Percentiles rank a stretch among this genome's conserved stretches.
Conservation (phyloP, 2,113 vertebrate species). For the Cnemophilus loriae region DNA sequence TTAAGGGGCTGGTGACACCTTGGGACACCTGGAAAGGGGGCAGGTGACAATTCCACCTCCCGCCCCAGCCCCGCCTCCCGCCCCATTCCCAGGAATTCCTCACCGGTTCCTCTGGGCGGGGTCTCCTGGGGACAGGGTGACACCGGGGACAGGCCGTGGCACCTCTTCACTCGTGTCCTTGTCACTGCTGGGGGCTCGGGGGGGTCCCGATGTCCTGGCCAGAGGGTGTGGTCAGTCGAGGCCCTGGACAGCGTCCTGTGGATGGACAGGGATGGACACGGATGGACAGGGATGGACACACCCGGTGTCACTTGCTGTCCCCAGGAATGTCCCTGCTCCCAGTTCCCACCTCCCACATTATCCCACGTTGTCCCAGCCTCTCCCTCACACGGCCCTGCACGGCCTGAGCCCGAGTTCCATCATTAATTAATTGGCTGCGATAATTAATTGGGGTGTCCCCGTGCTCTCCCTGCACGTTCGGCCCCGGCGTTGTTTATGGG, state of each 20-base stretch:
- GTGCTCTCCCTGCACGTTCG: neutral
- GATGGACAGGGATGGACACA: neutral
- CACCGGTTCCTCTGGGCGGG: neutral
- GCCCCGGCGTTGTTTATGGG: neutral
- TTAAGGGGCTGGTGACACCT: no score
- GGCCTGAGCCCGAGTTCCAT: neutral
- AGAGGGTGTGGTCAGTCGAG: neutral
- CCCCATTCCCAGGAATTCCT: neutral
- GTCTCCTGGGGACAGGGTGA: no score
- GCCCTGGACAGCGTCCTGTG: neutral
- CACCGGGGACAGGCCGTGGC: neutral
- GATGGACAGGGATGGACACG: neutral
- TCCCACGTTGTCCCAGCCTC: no score
- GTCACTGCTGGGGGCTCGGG: accelerated
- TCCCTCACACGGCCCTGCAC: no score
- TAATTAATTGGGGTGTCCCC: neutral
- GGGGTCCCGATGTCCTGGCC: accelerated
- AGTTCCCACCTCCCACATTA: accelerated
- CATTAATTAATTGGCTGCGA: accelerated
- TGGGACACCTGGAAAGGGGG: neutral
- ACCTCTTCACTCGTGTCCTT: accelerated
- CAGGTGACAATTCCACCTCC: neutral
- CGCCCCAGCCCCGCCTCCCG: neutral
- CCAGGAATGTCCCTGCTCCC: neutral
- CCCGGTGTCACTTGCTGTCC: accelerated